Base-by-base conservation (phyloP, 2,113 vertebrate genomes). In the Microtus montanus region DNA sequence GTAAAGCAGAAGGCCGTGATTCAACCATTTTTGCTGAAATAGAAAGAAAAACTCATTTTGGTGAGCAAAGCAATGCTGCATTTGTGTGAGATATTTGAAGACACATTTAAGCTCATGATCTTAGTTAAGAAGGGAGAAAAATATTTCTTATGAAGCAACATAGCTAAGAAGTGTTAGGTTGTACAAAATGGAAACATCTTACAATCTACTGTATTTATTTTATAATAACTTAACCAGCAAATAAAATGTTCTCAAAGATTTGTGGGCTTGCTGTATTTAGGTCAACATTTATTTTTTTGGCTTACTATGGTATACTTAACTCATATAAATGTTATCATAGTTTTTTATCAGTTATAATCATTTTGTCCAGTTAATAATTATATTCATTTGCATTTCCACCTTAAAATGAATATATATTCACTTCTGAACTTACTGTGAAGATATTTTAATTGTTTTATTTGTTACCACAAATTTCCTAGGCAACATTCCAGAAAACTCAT, bases 301-400 rank as follows among this genome's bases (percentile, higher is more conserved):
- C 9, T 90, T 87, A 4, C 35, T 87, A 41, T 49, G 68, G 24
- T 64, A 58, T 19, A 73, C 17, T 6, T 68, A 79, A 47, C 92
- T 93, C 3, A 86, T 87, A 41, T 91, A 68, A 89, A 89, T 93
- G 24, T 3, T 54, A 38, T 3, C 78, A 2, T 84, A 74, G 47
- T 89, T 96, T 90, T 7, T 85, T 83, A 80, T 71, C 64, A 30
- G 26, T 87, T 89, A n/a, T 49, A 73, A 84, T 79, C 6, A 85
- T 71, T 75, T 89, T 94, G n/a, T 91, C 38, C 38, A 89, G 73
- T 70, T 49, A 87, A 33, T 28, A 93, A 89, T 89, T 9, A 4
- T 66, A 71, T 70, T 83, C 91, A 54, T 89, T 92, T 93, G 4
- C 8, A 78, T 93, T 87, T 83, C 13, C 35, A 74, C 26, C 33